phyloP scores from a whole-genome alignment of 2,888 invertebrate species.

The Spisula subtruncata region DNA sequence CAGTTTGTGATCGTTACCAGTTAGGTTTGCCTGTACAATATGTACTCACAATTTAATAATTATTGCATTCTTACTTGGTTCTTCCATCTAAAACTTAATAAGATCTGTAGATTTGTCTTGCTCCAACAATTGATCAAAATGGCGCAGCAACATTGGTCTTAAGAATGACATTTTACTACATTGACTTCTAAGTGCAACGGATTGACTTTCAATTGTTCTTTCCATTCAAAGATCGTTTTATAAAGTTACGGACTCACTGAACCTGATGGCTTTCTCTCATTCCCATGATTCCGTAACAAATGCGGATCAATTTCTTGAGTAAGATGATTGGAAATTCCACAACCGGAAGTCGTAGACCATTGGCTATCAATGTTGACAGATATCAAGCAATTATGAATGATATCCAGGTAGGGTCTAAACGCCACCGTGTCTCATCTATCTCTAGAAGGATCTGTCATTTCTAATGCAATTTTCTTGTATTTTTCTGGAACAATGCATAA shows the following conservation, averaged over 20 bases:
- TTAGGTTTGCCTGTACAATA: no score
- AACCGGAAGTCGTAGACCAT: conserved; percentile 17
- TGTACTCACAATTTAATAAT: no score
- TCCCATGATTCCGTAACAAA: not conserved
- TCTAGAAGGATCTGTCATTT: conserved; percentile 54
- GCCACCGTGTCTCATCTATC: conserved; percentile 39
- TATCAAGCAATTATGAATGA: conserved; percentile 43
- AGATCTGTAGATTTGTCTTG: no score
- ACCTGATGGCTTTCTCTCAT: not conserved
- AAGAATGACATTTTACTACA: no score
- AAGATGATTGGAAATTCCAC: not conserved
- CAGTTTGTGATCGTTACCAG: no score
- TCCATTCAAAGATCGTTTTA: not conserved
- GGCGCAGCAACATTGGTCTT: no score
- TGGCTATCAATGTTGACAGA: conserved; percentile 19
- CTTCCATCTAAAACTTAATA: no score
- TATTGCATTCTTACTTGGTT: no score
- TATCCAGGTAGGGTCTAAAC: conserved; percentile 35
- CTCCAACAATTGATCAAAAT: no score
- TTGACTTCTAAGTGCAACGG: no score
- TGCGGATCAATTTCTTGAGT: conserved; percentile 22
- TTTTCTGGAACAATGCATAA: conserved; percentile 56
- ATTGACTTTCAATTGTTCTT: no score
- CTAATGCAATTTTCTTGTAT: conserved; percentile 70
- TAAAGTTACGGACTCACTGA: not conserved